Evolutionary conservation across 2,797 vertebrate genomes (phyloP).

Genomic region (Betta splendens): DNA sequence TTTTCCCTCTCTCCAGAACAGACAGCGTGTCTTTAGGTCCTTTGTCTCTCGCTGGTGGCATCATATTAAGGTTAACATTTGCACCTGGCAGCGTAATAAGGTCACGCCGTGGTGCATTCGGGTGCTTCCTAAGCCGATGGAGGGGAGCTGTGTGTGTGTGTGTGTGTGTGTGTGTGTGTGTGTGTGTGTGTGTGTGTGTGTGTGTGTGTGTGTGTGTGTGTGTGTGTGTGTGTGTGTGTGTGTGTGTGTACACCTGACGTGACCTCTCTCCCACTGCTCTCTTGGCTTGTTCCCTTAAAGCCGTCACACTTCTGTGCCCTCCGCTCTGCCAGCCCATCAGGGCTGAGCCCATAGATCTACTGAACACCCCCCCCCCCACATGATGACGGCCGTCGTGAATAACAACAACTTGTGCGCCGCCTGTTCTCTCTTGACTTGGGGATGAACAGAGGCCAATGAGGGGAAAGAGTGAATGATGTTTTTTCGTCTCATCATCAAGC

Average conservation of each 20-base stretch:
- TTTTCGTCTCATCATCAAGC: too few species aligned
- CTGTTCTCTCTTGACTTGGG: constrained; percentile 1
- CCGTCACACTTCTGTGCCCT: constrained; percentile 57
- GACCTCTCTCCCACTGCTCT: constrained; percentile 35
- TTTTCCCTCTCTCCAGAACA: neutral
- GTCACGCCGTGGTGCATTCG: constrained; percentile 25
- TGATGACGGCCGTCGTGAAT: constrained; percentile 52
- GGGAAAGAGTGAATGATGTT: neutral
- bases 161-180: constrained; percentile 10
- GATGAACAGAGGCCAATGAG: neutral
- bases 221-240: constrained; percentile 7
- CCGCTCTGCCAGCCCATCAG: constrained; percentile 28
- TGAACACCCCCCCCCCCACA: constrained; percentile 24
- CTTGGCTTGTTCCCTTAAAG: constrained; percentile 61
- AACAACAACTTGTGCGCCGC: constrained; percentile 35
- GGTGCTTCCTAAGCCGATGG: constrained; percentile 48
- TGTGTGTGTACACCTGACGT: constrained; percentile 36
- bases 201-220: constrained; percentile 21
- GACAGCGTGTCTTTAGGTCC: neutral
- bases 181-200: constrained; percentile 18
- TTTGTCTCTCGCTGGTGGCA: constrained; percentile 9
- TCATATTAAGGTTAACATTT: constrained; percentile 26
- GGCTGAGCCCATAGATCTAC: constrained; percentile 19
- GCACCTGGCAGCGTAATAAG: constrained; percentile 40
- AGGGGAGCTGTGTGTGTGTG: constrained; percentile 34